phyloP scores from a whole-genome alignment of 2,888 invertebrate genomes.

The Agriopis leucophaearia region DNA sequence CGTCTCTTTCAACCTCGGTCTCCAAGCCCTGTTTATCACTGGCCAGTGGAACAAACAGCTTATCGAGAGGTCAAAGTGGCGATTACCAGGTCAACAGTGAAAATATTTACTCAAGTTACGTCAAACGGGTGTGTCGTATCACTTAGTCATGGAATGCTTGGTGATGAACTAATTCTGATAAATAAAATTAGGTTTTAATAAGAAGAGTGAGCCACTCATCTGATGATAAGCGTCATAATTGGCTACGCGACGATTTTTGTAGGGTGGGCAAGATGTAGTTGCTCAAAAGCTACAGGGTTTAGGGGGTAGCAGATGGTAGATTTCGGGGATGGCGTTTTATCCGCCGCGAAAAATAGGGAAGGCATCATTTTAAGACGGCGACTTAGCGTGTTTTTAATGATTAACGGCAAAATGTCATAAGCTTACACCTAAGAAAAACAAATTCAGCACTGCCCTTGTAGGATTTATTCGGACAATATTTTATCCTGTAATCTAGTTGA shows the following conservation, averaged over 20 bases:
- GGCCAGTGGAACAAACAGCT: slow-evolving; percentile 8
- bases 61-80: slow-evolving; percentile 31
- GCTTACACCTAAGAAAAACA: too few species aligned
- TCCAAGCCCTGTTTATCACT: slow-evolving; percentile 16
- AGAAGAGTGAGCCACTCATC: not conserved
- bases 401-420: too few species aligned
- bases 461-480: not conserved
- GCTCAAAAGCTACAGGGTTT: too few species aligned
- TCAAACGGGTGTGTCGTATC: slow-evolving; percentile 45
- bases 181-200: not conserved
- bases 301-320: too few species aligned
- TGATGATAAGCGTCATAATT: not conserved
- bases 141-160: slow-evolving; percentile 1
- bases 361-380: too few species aligned
- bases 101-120: slow-evolving; percentile 51
- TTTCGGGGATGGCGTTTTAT: too few species aligned
- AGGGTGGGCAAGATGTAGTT: not conserved
- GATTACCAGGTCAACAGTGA: slow-evolving; percentile 37
- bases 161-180: not conserved
- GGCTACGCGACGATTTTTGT: not conserved
- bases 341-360: too few species aligned
- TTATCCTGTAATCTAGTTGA: too few species aligned
- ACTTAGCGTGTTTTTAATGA: too few species aligned
- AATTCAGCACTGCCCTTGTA: not conserved
- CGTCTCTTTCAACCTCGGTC: not conserved